Base-by-base conservation (phyloP, 37 sponge, comb jelly and placozoan species). In the Diacarnus erythraeanus region DNA sequence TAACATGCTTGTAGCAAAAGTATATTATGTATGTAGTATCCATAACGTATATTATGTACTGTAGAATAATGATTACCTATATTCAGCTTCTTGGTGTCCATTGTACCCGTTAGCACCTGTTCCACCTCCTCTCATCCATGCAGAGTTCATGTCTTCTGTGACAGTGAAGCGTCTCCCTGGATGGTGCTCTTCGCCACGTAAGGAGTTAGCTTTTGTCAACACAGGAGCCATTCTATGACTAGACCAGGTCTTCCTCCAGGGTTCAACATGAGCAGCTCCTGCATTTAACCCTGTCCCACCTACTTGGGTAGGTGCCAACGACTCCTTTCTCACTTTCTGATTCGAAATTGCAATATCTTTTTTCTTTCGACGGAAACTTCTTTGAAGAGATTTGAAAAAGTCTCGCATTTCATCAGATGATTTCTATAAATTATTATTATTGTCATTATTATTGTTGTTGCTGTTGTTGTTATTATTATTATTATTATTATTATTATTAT, bases 341-440 rank as follows among this genome's bases (percentile, higher is more conserved):
- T 36, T 59, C 37, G n/a, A n/a, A 71, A 23, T 10, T 12, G 71
- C 23, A n/a, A 1, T 71, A 23, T 3, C n/a, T 30, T 54, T 74
- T 51, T 74, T 74, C 69, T 79, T 86, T 25, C 38, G 38, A 57
- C 74, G 60, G 42, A 73, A 79, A 51, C 76, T 75, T 22, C 41
- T 79, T 26, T 75, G 80, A 25, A 86, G 54, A 1, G 65, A 47
- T 47, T 65, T 79, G 69, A 86, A 76, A 70, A 86, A 80, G 9
- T 80, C 31, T 1, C 15, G 2, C 69, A 69, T 69, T 12, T 58
- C 61, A 58, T 58, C 69, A 10, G 39, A 69, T 36, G 20, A 31
- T 69, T 36, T 31, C 69, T 69, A 35, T 25, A 27, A 27, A 27
- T 64, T n/a, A 27, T 30, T 21, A 34, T 17, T 21, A 18, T 70